A percentile compares a stretch with the other conserved stretches of the same genome.
phyloP scores from a whole-genome alignment of 1,140 invertebrate genomes.

The Glomeris maerens region DNA sequence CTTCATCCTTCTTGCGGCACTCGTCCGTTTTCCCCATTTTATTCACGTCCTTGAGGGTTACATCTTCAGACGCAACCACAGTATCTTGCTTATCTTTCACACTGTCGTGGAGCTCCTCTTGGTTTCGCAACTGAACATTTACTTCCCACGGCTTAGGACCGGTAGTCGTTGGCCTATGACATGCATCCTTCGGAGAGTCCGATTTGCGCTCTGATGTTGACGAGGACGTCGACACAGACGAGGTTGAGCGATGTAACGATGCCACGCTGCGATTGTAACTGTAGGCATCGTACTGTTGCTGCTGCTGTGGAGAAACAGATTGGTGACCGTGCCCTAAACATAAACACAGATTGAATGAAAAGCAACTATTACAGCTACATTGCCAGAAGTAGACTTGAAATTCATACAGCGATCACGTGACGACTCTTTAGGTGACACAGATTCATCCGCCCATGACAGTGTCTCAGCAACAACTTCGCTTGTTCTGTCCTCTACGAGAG shows the following conservation, averaged over 20 bases:
- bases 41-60: conserved; percentile 10
- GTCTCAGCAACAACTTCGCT: no score
- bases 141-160: no score
- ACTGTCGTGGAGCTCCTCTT: no score
- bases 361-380: no score
- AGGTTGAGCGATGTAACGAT: conserved; percentile 29
- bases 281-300: conserved; percentile 28
- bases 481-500: no score
- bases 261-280: conserved; percentile 28
- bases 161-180: no score
- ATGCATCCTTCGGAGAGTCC: conserved; percentile 25
- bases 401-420: no score
- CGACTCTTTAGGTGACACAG: no score
- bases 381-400: no score
- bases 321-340: conserved; percentile 19
- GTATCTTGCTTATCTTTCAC: background rate
- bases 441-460: no score
- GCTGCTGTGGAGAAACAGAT: conserved; percentile 29
- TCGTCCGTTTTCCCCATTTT: background rate
- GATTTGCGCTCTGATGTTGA: conserved; percentile 25
- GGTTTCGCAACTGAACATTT: no score
- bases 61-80: conserved; percentile 1
- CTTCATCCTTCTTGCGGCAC: conserved; percentile 12
- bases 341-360: conserved; percentile 11
- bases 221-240: conserved; percentile 25